Base-by-base conservation (phyloP, 2,797 vertebrate genomes). In the Chaetodon trifasciatus region DNA sequence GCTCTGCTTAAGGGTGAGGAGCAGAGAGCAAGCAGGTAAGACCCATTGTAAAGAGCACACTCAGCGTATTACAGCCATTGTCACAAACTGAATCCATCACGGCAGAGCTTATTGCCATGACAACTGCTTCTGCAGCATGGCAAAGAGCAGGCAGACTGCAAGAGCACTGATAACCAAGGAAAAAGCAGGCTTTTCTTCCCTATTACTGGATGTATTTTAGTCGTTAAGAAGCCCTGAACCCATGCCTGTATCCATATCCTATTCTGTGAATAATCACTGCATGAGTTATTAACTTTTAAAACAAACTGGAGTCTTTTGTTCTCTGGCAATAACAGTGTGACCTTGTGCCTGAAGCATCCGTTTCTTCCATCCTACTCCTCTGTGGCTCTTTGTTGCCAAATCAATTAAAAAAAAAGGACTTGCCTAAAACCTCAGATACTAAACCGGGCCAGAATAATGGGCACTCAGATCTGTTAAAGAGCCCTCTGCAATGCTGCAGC, bases 11-110 rank as follows among this genome's bases (percentile, higher is more conserved):
- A 15, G 19, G 85, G 46, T 72, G 70, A 84, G 73, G 67, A 82
- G 52, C 58, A 74, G 63, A 81, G 88, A 79, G 76, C 73, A 79
- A 73, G 78, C 82, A 86, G 88, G 91, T 89, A 88, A 88, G 75
- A 88, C 78, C 71, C 55, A 13, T 70, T 66, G 73, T 83, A 90
- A 94, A 94, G 82, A 85, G 86, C 92, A 86, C 78, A 94, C 92
- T 95, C 94, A 94, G 93, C 93, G 68, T 78, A 93, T 94, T 93
- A 87, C 78, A 77, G 78, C 85, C 86, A 91, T 93, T 94, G 94
- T 94, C 88, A 94, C 84, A 92, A 87, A 89, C 82, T 28, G 83
- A 93, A 88, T 91, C 90, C 93, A 91, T 91, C 89, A 88, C 80
- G 37, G 89, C 28, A 39, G 73, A 88, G 93, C 89, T 90, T 88